These are phyloP conservation scores for Ypsolopha sequella DNA, from an alignment of 2,888 invertebrate species.

Conservation along the genomic window DNA sequence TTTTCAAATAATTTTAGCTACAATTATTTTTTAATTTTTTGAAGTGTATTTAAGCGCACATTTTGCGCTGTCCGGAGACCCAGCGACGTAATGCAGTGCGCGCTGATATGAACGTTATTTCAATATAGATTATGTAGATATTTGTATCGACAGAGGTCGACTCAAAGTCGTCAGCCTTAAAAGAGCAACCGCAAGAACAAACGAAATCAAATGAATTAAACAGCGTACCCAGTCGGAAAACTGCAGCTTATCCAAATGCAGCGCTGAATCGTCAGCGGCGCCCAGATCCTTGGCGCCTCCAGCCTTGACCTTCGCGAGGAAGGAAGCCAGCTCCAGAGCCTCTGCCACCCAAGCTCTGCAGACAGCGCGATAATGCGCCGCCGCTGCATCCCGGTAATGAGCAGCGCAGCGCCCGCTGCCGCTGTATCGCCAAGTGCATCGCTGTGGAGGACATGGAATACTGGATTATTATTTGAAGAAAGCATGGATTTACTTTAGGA, in stretches of 20 bases:
- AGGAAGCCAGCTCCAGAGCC: constrained; percentile 89
- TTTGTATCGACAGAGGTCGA: too few relatives aligned
- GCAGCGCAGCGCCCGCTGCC: constrained; percentile 46
- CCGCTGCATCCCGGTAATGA: constrained; percentile 68
- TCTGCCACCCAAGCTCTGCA: constrained; percentile 93
- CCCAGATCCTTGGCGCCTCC: constrained; percentile 75
- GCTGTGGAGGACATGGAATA: constrained; percentile 23
- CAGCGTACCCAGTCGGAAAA: constrained; percentile 90
- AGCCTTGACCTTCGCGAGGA: constrained; percentile 85
- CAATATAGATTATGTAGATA: too few relatives aligned
- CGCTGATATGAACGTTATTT: too few relatives aligned
- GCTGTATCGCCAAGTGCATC: constrained; percentile 61
- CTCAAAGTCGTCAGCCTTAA: too few relatives aligned
- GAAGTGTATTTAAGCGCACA: too few relatives aligned
- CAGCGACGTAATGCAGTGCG: too few relatives aligned
- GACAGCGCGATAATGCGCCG: constrained; percentile 90
- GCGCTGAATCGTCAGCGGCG: constrained; percentile 74
- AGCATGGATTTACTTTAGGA: background rate
- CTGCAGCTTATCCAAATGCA: constrained; percentile 84
- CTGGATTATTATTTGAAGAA: background rate
- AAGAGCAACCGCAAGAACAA: too few relatives aligned
- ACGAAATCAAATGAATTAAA: too few relatives aligned
- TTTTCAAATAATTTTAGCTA: too few relatives aligned
- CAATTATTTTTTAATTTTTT: too few relatives aligned
- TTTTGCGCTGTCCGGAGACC: too few relatives aligned